A percentile compares a stretch with the other conserved stretches of the same genome.
Conservation (phyloP, 2,888 invertebrate genomes). For the Caradrina clavipalpis region DNA sequence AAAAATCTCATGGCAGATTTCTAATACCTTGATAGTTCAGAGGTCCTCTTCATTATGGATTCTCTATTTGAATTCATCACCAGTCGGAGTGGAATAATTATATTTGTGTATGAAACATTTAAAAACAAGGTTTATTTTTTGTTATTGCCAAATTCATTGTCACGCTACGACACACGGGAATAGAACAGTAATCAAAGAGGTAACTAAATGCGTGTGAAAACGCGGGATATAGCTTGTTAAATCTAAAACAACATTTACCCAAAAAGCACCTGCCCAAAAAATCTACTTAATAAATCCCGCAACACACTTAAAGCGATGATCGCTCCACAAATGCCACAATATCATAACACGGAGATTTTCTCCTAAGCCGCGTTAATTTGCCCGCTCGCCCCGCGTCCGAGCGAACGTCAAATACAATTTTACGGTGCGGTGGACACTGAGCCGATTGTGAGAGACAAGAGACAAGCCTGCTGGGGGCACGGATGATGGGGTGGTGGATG, state of each 20-base stretch:
- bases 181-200: no score
- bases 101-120: no score
- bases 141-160: no score
- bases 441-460: constrained; percentile 89
- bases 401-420: constrained; percentile 90
- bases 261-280: constrained; percentile 48
- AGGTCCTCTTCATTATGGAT: background rate
- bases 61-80: no score
- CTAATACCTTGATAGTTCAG: background rate
- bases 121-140: no score
- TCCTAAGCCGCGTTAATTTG: constrained; percentile 88
- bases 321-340: constrained; percentile 69
- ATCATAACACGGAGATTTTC: constrained; percentile 89
- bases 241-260: constrained; percentile 11
- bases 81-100: no score
- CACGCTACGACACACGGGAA: no score
- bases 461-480: constrained; percentile 82
- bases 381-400: constrained; percentile 72
- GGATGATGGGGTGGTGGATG: constrained; percentile 60
- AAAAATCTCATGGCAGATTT: no score
- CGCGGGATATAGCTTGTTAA: no score
- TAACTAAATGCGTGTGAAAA: no score
- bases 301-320: constrained; percentile 84
- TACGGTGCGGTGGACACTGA: constrained; percentile 87
- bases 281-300: constrained; percentile 69